Conservation (phyloP, 2,113 vertebrate species). For the Clinocottus analis region DNA sequence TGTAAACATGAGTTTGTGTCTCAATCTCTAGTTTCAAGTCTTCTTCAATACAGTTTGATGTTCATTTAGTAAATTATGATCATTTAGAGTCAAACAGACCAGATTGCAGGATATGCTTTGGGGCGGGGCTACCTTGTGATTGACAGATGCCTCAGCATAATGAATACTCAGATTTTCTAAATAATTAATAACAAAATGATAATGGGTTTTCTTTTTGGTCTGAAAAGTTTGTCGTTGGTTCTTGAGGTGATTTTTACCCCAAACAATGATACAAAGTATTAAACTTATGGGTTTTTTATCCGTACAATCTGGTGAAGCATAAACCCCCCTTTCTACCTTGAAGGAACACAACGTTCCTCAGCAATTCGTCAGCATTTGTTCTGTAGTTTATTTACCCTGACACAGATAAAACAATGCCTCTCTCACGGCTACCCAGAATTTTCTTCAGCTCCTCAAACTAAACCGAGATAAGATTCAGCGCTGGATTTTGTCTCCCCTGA, state of each 20-base stretch:
- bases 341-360: conserved; percentile 76
- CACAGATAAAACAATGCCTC: conserved; percentile 34
- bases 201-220: conserved; percentile 4
- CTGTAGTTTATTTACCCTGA: conserved; percentile 37
- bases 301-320: background rate
- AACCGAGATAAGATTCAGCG: conserved; percentile 60
- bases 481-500: conserved; percentile 48
- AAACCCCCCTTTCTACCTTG: conserved; percentile 57
- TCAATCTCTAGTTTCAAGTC: background rate
- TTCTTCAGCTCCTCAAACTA: conserved; percentile 37
- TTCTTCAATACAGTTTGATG: background rate
- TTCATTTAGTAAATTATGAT: background rate
- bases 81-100: background rate
- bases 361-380: conserved; percentile 38
- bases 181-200: background rate
- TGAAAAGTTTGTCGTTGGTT: background rate
- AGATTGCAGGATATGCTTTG: background rate
- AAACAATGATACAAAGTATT: background rate
- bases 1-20: background rate
- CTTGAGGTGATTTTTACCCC: background rate
- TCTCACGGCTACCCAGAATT: conserved; percentile 24
- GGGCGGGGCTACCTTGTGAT: background rate
- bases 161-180: background rate
- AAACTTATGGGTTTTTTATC: background rate
- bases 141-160: background rate